Base-by-base conservation (phyloP, 1,140 invertebrate species). In the Babylonia areolata region DNA sequence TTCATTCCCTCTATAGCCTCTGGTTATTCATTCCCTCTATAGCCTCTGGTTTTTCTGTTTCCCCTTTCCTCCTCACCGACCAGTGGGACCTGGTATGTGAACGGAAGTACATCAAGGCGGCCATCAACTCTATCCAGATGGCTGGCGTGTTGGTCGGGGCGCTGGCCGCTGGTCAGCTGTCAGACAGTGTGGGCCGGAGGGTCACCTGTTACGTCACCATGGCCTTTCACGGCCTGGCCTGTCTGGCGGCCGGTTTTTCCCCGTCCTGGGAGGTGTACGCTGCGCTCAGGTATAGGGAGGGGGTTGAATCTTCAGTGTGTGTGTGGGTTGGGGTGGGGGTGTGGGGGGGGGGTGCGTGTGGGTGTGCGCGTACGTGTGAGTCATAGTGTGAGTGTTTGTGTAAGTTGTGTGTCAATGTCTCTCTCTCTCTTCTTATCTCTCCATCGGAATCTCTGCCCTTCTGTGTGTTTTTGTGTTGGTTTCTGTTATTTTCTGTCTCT, bases 51-150 rank as follows among this genome's bases (percentile, higher is more conserved):
- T 17, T 20, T 12, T 33, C 31, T 73, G 9, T 11, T 17, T 37
- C 35, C 11, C 9, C 33, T 37, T 35, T 11, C 12, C 71, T 73
- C 31, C 35, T 73, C 9, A 15, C 71, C 35, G 85, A 86, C 64
- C 86, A 91, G 90, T 91, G 88, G 88, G 81, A 88, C 54, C 84
- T 91, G 51, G 87, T 90, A 28, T 90, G 90, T 84, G 88, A 91
- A 23, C 39, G 77, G 5, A 85, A 88, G 51, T 88, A 88, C 88
- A 88, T 91, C n/a, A 85, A 69, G 17, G 83, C 87, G n/a, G 86
- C 80, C 51, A 86, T 91, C 73, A 89, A 88, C 84, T 86, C 89
- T 0, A 81, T 90, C 9, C 89, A 91, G 80, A 90, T 91, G 90
- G 81, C 73, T 11, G 90, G 90, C 2, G 85, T 89, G 1, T 51